Conservation (phyloP, 2,797 vertebrate species). For the Menidia menidia region DNA sequence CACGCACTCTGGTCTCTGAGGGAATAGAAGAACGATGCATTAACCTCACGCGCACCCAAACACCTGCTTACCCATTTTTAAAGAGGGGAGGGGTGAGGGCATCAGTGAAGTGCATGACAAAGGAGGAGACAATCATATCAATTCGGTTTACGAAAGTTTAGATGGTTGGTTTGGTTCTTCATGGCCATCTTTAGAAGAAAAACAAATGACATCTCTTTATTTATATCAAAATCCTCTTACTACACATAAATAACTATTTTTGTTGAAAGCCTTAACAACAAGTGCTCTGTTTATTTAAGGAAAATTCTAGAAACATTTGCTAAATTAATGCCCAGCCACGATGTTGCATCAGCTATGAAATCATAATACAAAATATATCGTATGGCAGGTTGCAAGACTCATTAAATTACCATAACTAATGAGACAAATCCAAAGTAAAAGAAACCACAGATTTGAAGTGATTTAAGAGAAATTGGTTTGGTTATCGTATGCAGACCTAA, state of each 20-base stretch:
- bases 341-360: neutral
- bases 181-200: neutral
- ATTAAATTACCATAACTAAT: slow-evolving; percentile 4
- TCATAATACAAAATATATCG: neutral
- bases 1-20: slow-evolving; percentile 39
- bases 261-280: too few species aligned
- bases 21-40: slow-evolving; percentile 54
- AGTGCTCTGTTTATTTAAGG: neutral
- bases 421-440: slow-evolving; percentile 7
- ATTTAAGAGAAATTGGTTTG: slow-evolving; percentile 13
- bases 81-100: neutral
- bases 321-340: neutral
- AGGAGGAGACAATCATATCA: neutral
- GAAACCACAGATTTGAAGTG: slow-evolving; percentile 8
- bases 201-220: neutral
- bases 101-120: neutral
- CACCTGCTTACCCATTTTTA: slow-evolving; percentile 56
- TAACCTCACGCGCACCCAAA: slow-evolving; percentile 62
- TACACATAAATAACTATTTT: too few species aligned
- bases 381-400: neutral
- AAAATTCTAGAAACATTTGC: neutral
- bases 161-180: neutral
- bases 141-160: slow-evolving; percentile 1
- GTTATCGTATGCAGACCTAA: slow-evolving; percentile 41
- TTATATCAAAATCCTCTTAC: neutral